Percentiles rank a stretch among this genome's conserved stretches.
These are phyloP conservation scores for Lithophane socia DNA, from an alignment of 2,888 invertebrate genomes.

Conservation along the genomic window DNA sequence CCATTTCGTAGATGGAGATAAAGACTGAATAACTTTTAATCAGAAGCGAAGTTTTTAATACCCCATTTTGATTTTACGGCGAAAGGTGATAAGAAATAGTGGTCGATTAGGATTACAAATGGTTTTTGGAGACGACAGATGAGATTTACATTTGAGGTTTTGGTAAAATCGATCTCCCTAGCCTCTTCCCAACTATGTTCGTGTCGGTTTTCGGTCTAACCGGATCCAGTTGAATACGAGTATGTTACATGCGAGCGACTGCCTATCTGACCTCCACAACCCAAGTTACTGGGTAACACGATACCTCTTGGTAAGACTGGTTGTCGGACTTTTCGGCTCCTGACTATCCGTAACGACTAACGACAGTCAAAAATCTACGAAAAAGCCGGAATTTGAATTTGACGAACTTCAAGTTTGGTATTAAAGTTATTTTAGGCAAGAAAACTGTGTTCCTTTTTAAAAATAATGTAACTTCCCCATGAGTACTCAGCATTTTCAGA, in stretches of 20 bases:
- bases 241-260: not conserved
- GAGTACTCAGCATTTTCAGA: not conserved
- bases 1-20: conserved; percentile 37
- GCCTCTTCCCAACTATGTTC: not conserved
- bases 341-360: not conserved
- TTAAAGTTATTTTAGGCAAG: not conserved
- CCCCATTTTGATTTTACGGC: conserved; percentile 7
- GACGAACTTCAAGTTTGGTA: not conserved
- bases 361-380: not conserved
- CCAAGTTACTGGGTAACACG: no score
- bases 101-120: not conserved
- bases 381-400: not conserved
- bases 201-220: not conserved
- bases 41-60: conserved; percentile 20
- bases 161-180: not conserved
- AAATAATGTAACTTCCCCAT: not conserved
- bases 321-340: not conserved
- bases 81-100: conserved; percentile 7
- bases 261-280: not conserved
- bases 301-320: no score
- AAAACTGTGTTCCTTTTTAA: not conserved
- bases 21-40: conserved; percentile 27
- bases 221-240: not conserved
- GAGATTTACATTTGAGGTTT: not conserved
- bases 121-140: not conserved